A percentile compares a stretch with the other conserved stretches of the same genome.
Conservation (phyloP, 2,888 invertebrate species). For the Amiota communis region DNA sequence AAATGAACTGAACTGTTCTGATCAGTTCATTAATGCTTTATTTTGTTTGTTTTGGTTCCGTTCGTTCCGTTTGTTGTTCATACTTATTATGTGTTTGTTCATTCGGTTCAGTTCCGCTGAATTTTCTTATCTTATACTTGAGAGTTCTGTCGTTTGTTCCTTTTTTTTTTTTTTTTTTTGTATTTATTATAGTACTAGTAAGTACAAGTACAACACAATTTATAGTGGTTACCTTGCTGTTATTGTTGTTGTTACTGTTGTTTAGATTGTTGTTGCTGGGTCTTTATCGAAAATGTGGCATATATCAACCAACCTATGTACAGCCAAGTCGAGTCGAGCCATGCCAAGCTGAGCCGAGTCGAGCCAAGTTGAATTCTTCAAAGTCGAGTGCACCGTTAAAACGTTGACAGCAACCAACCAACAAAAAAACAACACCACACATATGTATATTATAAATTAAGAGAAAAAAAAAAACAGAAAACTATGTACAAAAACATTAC, state of each 20-base stretch:
- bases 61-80: background rate
- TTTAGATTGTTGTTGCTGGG: slow-evolving; percentile 6
- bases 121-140: slow-evolving; percentile 66
- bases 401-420: slow-evolving; percentile 34
- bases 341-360: background rate
- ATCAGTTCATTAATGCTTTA: background rate
- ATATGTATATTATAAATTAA: slow-evolving; percentile 28
- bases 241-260: background rate
- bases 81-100: background rate
- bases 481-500: slow-evolving; percentile 26
- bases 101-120: slow-evolving; percentile 65
- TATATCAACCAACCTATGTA: no score
- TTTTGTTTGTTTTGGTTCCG: no score
- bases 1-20: background rate
- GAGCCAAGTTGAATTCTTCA: slow-evolving; percentile 6
- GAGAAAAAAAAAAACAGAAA: background rate
- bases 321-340: background rate
- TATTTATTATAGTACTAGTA: no score
- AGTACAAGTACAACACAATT: no score
- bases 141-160: background rate
- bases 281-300: no score
- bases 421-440: slow-evolving; percentile 47
- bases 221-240: background rate
- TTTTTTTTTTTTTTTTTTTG: no score
- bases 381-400: slow-evolving; percentile 37